Percentiles rank a stretch among this genome's conserved stretches.
Conservation (phyloP, 2,113 vertebrate genomes). For the Myanophis thanlyinensis region DNA sequence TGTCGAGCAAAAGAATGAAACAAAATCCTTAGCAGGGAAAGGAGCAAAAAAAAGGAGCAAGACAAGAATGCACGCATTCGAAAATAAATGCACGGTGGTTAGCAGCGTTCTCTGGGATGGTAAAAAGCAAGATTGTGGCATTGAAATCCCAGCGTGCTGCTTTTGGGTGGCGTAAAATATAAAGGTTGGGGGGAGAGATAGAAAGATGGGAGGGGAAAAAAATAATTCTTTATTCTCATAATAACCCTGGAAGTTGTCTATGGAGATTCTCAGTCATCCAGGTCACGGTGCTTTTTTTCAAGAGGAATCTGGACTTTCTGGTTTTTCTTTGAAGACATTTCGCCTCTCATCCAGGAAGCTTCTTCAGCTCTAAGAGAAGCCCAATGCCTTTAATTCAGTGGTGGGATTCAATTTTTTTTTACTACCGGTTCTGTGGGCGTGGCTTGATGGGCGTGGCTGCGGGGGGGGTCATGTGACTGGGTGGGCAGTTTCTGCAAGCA, state of each 20-base stretch:
- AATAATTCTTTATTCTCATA: background rate
- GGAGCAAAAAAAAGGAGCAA: background rate
- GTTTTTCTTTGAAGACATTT: too few species aligned
- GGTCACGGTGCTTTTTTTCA: too few species aligned
- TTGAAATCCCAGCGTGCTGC: background rate
- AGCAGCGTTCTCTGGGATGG: background rate
- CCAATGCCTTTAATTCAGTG: too few species aligned
- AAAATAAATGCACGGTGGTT: background rate
- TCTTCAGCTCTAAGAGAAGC: too few species aligned
- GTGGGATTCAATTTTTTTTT: too few species aligned
- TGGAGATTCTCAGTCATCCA: too few species aligned
- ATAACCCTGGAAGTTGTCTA: background rate
- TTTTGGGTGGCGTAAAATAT: background rate
- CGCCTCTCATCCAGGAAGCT: too few species aligned
- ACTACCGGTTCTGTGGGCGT: too few species aligned
- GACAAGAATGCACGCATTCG: background rate
- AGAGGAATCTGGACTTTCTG: too few species aligned
- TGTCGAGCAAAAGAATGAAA: background rate
- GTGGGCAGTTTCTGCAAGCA: too few species aligned
- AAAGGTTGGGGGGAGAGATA: background rate
- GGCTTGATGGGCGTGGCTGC: too few species aligned
- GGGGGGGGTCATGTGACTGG: too few species aligned
- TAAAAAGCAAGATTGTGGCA: background rate
- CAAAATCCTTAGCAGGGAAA: background rate
- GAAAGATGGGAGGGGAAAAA: background rate